These are phyloP conservation scores for Lasioglossum pauxillum DNA, from an alignment of 2,888 invertebrate species.

Conservation along the genomic window DNA sequence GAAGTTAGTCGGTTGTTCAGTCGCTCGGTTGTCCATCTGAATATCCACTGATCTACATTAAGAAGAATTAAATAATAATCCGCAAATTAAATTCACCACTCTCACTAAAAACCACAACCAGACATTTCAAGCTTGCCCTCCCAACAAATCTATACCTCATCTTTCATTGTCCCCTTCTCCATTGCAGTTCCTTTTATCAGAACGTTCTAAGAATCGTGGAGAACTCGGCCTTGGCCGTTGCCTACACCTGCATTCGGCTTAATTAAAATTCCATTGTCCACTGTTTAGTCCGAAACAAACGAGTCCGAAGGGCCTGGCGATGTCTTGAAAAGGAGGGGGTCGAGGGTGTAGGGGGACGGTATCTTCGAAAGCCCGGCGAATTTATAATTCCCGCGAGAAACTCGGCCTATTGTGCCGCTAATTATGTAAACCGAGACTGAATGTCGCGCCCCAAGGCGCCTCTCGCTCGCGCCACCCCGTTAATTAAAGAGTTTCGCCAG, in stretches of 20 bases:
- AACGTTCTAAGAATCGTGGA: slow-evolving; percentile 8
- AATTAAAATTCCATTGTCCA: slow-evolving; percentile 38
- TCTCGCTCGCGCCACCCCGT: not conserved
- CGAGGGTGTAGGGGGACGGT: not conserved
- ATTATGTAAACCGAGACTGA: slow-evolving; percentile 25
- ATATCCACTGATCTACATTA: too few relatives aligned
- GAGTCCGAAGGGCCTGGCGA: not conserved
- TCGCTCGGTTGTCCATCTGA: too few relatives aligned
- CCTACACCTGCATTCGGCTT: not conserved
- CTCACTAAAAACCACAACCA: not conserved
- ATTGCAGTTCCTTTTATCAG: slow-evolving; percentile 30
- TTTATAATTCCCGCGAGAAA: slow-evolving; percentile 1
- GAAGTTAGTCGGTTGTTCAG: not conserved
- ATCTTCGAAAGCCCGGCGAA: slow-evolving; percentile 5
- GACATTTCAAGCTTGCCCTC: not conserved
- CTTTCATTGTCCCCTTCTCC: not conserved
- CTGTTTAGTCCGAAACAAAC: not conserved
- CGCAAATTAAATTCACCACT: not conserved
- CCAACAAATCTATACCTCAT: slow-evolving; percentile 51
- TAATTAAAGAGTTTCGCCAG: slow-evolving; percentile 11
- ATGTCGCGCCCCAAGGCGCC: not conserved
- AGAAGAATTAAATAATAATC: not conserved
- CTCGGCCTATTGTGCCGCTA: slow-evolving; percentile 19
- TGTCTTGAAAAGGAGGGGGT: not conserved
- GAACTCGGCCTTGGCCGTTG: slow-evolving; percentile 13